These are phyloP conservation scores for Orchestia grillus DNA, from an alignment of 1,140 invertebrate genomes.

Conservation along the genomic window DNA sequence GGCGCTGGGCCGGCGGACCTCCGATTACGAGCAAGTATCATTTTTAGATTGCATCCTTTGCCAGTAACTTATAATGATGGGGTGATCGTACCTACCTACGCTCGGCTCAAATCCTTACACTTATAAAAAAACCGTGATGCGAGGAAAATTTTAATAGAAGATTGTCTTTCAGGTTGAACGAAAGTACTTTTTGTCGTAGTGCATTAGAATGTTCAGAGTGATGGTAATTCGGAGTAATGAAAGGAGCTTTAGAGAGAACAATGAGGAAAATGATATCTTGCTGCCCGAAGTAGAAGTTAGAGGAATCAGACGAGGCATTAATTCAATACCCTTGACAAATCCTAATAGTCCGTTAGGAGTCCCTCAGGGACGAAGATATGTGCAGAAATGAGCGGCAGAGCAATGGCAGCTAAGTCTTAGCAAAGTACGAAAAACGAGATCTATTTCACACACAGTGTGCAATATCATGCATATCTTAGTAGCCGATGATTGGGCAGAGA, in stretches of 20 bases:
- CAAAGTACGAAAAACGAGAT: not conserved
- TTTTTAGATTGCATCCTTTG: slow-evolving; percentile 48
- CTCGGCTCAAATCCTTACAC: not conserved
- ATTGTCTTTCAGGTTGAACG: not conserved
- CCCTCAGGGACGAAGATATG: not conserved
- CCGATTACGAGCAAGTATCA: slow-evolving; percentile 17
- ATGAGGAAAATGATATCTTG: not conserved
- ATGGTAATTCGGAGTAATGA: not conserved
- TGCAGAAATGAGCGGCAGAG: not conserved
- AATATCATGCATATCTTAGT: not conserved
- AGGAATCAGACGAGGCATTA: not conserved
- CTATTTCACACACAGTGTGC: not conserved
- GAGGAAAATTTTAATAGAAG: not conserved
- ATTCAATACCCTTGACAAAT: not conserved
- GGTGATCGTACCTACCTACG: slow-evolving; percentile 14
- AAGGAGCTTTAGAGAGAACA: not conserved
- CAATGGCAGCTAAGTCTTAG: not conserved
- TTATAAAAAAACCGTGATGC: not conserved
- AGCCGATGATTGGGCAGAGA: not conserved
- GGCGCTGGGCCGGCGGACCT: not conserved
- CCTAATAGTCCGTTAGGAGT: not conserved
- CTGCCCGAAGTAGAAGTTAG: not conserved
- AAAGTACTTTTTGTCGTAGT: not conserved
- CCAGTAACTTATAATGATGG: slow-evolving; percentile 35
- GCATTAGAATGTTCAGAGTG: not conserved